These are phyloP conservation scores for Calidris pygmaea DNA, from an alignment of 2,113 vertebrate species.

Conservation along the genomic window DNA sequence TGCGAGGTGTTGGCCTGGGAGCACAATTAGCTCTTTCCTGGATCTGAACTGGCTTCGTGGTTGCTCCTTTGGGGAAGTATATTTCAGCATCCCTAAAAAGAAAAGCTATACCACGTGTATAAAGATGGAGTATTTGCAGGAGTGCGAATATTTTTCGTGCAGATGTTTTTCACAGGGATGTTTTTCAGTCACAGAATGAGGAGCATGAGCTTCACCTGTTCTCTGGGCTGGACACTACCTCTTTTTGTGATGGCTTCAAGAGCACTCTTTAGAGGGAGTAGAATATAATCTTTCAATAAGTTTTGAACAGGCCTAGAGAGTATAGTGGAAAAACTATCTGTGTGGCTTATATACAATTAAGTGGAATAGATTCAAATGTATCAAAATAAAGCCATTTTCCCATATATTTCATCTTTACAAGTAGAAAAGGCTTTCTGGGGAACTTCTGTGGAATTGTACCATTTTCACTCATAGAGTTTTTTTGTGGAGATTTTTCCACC, in stretches of 20 bases:
- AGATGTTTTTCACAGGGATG: background rate
- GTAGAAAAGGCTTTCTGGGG: background rate
- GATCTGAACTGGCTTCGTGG: background rate
- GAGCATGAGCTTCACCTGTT: background rate
- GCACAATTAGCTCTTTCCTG: background rate
- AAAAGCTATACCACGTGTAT: background rate
- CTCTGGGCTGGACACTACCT: background rate
- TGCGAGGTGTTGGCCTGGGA: background rate
- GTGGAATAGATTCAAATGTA: background rate
- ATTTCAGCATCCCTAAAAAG: background rate
- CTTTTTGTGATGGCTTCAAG: background rate
- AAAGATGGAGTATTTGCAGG: background rate
- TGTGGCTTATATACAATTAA: background rate
- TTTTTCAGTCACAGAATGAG: background rate
- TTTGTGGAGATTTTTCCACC: background rate
- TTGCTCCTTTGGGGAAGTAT: background rate
- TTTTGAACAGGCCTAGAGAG: background rate
- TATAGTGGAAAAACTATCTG: background rate
- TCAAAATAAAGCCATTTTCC: background rate
- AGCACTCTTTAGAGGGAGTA: background rate
- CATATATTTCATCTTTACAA: background rate
- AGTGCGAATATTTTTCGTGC: background rate
- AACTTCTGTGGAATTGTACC: background rate
- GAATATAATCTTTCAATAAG: background rate
- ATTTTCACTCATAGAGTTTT: background rate